Evolutionary conservation across 2,797 vertebrate species (phyloP).

Genomic region (Salmo trutta): DNA sequence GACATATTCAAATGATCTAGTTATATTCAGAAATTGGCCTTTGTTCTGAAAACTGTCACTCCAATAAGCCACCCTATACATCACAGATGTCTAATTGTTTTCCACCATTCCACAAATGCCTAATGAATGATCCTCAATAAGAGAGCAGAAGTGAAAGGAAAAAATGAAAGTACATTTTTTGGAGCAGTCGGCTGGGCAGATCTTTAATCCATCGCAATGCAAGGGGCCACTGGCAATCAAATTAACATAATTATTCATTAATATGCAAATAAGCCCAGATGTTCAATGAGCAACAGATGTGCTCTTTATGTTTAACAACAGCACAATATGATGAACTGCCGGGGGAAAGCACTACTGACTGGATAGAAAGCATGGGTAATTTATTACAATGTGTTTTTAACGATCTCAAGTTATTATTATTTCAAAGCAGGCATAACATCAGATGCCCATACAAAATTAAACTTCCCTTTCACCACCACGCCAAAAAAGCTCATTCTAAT

Average conservation of each 20-base stretch:
- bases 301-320: slow-evolving; percentile 64
- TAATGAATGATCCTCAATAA: slow-evolving; percentile 30
- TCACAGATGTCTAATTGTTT: slow-evolving; percentile 6
- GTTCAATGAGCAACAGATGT: slow-evolving; percentile 77
- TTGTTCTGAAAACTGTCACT: slow-evolving; percentile 9
- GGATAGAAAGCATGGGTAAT: slow-evolving; percentile 35
- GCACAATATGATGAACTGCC: slow-evolving; percentile 59
- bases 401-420: slow-evolving; percentile 20
- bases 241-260: slow-evolving; percentile 83
- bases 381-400: slow-evolving; percentile 39
- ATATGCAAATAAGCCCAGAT: slow-evolving; percentile 79
- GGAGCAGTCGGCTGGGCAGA: slow-evolving; percentile 44
- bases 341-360: slow-evolving; percentile 12
- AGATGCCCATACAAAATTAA: slow-evolving; percentile 26
- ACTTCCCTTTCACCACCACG: slow-evolving; percentile 31
- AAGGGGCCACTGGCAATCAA: slow-evolving; percentile 55
- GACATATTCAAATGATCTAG: background rate
- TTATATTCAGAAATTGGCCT: background rate
- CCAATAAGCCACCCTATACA: background rate
- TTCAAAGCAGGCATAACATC: slow-evolving; percentile 35
- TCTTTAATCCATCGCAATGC: slow-evolving; percentile 66
- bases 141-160: slow-evolving; percentile 21
- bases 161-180: slow-evolving; percentile 1
- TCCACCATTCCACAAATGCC: slow-evolving; percentile 4
- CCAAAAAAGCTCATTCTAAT: slow-evolving; percentile 28